Base-by-base conservation (phyloP, 2,888 invertebrate genomes). In the Drosophila kanekoi region DNA sequence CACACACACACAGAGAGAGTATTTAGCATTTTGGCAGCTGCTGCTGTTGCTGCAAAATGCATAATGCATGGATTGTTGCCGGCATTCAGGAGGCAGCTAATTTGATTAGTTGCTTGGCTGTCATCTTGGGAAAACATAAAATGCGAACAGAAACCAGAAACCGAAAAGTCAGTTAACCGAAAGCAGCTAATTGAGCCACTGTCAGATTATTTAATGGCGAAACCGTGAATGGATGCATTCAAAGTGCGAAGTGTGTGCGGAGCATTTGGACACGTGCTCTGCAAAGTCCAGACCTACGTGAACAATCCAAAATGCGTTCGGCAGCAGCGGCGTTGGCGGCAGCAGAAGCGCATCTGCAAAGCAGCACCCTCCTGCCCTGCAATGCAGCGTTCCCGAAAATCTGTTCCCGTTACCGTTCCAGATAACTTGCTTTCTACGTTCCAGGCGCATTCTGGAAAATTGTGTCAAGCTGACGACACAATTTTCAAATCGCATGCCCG, bases 381-480 rank as follows among this genome's bases (percentile, higher is more conserved):
- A 43, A 37, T 35, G 69, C 57, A 44, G 57, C 20, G 53, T 38
- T 49, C 54, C 40, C 72, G 65, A 60, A 56, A 74, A 37, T 59
- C 72, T 83, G 73, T 11, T 28, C 43, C 54, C 56, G 58, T 60
- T 64, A 73, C 68, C 51, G 28, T 56, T 56, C 56, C 56, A 49
- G 56, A 32, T 20, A 16, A 48, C 23, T 16, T 28, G 56, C 49
- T 35, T 62, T 56, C 69, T 45, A 16, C 75, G 49, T 90, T 90
- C 89, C 89, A 90, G 90, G 84, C 90, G 90, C 89, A 89, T 77
- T 82, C 80, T 91, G 91, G 81, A 90, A 90, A 90, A 90, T 90
- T 90, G 91, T 90, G 90, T 91, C 90, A 90, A 89, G 85, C 89
- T 85, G 83, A 87, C 89, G 89, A 89, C 81, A 82, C 81, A 89